Base-by-base conservation (phyloP, 2,113 vertebrate species). In the Pseudorhombus dupliciocellatus region DNA sequence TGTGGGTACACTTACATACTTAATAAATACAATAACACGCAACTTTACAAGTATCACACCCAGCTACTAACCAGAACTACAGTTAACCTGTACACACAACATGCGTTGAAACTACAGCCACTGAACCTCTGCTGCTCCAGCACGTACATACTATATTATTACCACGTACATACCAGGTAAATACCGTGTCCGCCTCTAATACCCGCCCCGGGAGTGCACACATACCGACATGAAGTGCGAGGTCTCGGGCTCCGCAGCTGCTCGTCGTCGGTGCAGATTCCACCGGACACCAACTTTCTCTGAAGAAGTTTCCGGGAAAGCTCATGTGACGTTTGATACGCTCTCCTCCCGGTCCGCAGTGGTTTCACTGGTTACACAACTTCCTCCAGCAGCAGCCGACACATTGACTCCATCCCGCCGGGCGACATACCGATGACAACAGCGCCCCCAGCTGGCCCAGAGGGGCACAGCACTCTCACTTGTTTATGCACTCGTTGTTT, bases 321-420 rank as follows among this genome's bases (percentile, higher is more conserved):
- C 73, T 53, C 70, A 54, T 66, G 84, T 87, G 88, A 87, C 74
- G 77, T 51, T 1, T 42, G 2, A 1, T 11, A 7, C 53, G 69
- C 73, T 80, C n/a, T 57, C 20, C 44, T 50, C 40, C 30, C 42
- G 4, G 12, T 44, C 37, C 4, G 20, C 24, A n/a, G 59, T 69
- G 55, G 77, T 83, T 91, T 86, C 44, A 75, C 79, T 70, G 79
- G 87, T 93, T 92, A 22, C 85, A 21, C 84, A 90, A 90, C 85
- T 90, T 77, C 28, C 86, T 54, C 69, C 44, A 57, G 11, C 40
- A 7, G 34, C 34, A 5, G 12, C 2, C 10, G 6, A 28, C 26
- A 50, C 20, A 7, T 2, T 2, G 5, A 2, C 0, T 10, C 9
- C 15, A 9, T 20, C 54, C 7, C 18, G 7, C 7, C 18, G 7